Percentiles rank a stretch among this genome's conserved stretches.
phyloP scores from a whole-genome alignment of 2,888 invertebrate genomes.

The Mythimna impura region DNA sequence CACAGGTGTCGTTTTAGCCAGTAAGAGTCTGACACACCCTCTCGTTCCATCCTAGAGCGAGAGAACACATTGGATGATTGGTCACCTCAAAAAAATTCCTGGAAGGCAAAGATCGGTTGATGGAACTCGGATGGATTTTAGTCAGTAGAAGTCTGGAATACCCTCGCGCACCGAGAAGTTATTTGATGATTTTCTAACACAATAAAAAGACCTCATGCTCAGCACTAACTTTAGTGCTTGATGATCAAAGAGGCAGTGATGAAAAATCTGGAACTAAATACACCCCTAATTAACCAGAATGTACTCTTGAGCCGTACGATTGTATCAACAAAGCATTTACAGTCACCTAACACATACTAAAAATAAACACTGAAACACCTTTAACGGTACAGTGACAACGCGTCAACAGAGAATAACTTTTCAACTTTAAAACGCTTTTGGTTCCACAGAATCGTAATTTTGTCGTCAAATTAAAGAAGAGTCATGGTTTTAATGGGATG shows the following conservation, averaged over 20 bases:
- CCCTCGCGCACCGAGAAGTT: too few relatives aligned
- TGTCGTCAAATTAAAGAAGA: slow-evolving; percentile 64
- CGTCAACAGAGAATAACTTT: slow-evolving; percentile 50
- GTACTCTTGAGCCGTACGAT: background rate
- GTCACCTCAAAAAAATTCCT: too few relatives aligned
- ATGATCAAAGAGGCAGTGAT: background rate
- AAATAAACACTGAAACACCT: slow-evolving; percentile 20
- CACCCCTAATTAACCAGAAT: background rate
- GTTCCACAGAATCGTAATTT: slow-evolving; percentile 50
- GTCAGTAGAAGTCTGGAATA: too few relatives aligned
- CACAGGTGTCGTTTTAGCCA: too few relatives aligned
- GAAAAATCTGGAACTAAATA: background rate
- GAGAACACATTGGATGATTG: too few relatives aligned
- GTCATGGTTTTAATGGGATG: slow-evolving; percentile 49
- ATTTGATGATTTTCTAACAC: too few relatives aligned
- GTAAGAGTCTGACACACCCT: too few relatives aligned
- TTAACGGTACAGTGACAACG: slow-evolving; percentile 28
- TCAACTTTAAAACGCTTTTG: slow-evolving; percentile 43
- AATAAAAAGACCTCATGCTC: too few relatives aligned
- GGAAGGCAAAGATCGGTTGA: too few relatives aligned
- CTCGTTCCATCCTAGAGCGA: too few relatives aligned
- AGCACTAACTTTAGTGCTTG: too few relatives aligned
- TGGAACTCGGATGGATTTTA: too few relatives aligned
- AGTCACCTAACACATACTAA: slow-evolving; percentile 17
- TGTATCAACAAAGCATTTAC: slow-evolving; percentile 18